Evolutionary conservation across 2,888 invertebrate genomes (phyloP).

Genomic region (Koerneria pararmatus): DNA sequence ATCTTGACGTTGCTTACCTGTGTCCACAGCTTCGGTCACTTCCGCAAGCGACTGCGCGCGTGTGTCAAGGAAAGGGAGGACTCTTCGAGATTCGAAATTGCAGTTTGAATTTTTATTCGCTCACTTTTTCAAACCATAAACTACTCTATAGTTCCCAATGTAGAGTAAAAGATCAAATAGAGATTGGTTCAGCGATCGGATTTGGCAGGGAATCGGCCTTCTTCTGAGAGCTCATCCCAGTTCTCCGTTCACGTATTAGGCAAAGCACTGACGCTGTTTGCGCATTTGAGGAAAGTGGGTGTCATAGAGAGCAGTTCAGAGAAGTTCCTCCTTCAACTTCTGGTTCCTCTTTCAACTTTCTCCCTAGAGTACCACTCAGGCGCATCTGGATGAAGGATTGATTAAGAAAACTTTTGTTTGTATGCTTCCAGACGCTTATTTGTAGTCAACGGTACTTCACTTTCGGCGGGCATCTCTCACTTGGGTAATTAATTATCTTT

Average conservation of each 20-base stretch:
- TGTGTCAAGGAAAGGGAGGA: no score
- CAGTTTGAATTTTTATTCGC: no score
- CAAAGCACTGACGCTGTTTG: conserved; percentile 58
- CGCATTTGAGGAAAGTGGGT: conserved; percentile 84
- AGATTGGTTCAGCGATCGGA: conserved; percentile 55
- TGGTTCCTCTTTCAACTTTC: no score
- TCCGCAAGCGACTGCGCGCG: no score
- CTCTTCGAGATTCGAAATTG: no score
- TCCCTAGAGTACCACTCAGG: conserved; percentile 57
- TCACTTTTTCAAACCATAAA: no score
- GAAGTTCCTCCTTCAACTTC: conserved; percentile 44
- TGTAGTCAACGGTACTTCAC: conserved; percentile 54
- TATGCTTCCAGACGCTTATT: conserved; percentile 49
- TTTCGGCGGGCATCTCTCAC: conserved; percentile 44
- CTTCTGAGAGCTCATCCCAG: conserved; percentile 58
- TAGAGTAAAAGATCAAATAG: conserved; percentile 4
- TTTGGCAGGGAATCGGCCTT: conserved; percentile 58
- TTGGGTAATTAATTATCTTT: no score
- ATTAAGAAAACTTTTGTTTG: conserved; percentile 43
- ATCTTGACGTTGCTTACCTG: no score
- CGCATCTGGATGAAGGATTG: conserved; percentile 53
- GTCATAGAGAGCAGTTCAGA: conserved; percentile 78
- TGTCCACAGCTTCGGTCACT: no score
- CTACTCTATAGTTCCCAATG: no score
- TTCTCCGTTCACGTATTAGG: conserved; percentile 60